Evolutionary conservation across 2,113 vertebrate species (phyloP).

Genomic region (Chaetodon auriga): DNA sequence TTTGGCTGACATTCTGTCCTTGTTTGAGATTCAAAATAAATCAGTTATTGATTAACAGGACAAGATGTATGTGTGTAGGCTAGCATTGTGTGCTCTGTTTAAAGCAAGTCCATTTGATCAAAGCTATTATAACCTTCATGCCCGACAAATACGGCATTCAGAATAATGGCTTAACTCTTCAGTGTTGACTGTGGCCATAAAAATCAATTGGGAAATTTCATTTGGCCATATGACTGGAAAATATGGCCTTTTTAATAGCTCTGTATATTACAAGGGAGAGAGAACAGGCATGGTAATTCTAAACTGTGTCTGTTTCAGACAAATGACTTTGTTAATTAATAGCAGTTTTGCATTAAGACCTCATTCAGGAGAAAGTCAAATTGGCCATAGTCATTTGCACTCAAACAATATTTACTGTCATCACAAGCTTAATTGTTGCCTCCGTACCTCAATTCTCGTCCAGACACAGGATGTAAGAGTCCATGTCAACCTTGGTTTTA

Average conservation of each 20-base stretch:
- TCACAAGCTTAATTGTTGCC: not conserved
- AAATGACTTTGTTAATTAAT: constrained; percentile 38
- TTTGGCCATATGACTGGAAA: constrained; percentile 56
- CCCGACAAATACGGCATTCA: constrained; percentile 35
- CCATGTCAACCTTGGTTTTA: not conserved
- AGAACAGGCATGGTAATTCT: constrained; percentile 12
- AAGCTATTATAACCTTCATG: constrained; percentile 59
- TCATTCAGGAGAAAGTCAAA: not conserved
- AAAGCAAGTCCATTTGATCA: constrained; percentile 45
- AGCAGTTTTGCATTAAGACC: not conserved
- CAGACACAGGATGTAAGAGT: not conserved
- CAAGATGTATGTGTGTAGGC: constrained; percentile 38
- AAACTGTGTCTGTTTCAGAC: constrained; percentile 12
- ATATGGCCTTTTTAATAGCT: constrained; percentile 47
- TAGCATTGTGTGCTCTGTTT: constrained; percentile 18
- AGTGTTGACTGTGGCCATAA: constrained; percentile 55
- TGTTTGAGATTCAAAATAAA: constrained; percentile 66
- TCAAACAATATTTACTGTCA: not conserved
- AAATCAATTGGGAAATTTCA: constrained; percentile 51
- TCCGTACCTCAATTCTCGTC: not conserved
- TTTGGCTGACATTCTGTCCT: constrained; percentile 66
- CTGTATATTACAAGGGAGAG: constrained; percentile 23
- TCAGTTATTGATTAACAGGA: constrained; percentile 55
- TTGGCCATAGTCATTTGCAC: not conserved
- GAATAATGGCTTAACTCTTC: constrained; percentile 50